phyloP scores from a whole-genome alignment of 1,140 invertebrate species.

The Zaprionus ornatus region DNA sequence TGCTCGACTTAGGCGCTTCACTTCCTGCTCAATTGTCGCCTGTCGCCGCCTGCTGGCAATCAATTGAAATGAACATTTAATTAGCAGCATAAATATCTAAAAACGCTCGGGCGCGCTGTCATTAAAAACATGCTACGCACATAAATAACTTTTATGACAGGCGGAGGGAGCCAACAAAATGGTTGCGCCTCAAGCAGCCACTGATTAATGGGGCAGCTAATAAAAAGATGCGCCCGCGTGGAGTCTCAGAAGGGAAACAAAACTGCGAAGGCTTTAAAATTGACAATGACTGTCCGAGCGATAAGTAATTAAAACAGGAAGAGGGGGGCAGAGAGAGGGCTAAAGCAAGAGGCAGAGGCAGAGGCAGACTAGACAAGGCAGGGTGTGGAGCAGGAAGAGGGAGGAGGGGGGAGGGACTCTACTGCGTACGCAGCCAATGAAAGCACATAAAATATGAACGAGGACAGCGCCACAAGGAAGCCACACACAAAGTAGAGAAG shows the following conservation, averaged over 20 bases:
- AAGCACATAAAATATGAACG: constrained; percentile 49
- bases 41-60: constrained; percentile 2
- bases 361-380: background rate
- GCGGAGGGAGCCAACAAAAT: constrained; percentile 35
- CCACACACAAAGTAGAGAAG: constrained; percentile 25
- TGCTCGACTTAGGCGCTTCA: background rate
- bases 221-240: constrained; percentile 60
- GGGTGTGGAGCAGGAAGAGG: too few relatives aligned
- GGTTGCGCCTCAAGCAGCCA: constrained; percentile 41
- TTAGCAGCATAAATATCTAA: constrained; percentile 58
- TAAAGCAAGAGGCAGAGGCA: background rate
- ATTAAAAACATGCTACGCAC: constrained; percentile 67
- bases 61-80: constrained; percentile 79
- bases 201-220: constrained; percentile 57
- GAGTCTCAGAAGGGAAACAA: constrained; percentile 56
- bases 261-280: constrained; percentile 65
- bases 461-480: constrained; percentile 8
- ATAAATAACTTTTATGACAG: constrained; percentile 73
- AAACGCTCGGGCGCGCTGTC: background rate
- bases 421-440: constrained; percentile 36
- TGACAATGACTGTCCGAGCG: constrained; percentile 52
- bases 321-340: background rate
- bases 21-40: background rate
- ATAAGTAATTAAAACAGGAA: constrained; percentile 72
- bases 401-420: background rate